Conservation (phyloP, 30 jellyfish, hydroid and myxozoan genomes). For the Hydractinia echinata region DNA sequence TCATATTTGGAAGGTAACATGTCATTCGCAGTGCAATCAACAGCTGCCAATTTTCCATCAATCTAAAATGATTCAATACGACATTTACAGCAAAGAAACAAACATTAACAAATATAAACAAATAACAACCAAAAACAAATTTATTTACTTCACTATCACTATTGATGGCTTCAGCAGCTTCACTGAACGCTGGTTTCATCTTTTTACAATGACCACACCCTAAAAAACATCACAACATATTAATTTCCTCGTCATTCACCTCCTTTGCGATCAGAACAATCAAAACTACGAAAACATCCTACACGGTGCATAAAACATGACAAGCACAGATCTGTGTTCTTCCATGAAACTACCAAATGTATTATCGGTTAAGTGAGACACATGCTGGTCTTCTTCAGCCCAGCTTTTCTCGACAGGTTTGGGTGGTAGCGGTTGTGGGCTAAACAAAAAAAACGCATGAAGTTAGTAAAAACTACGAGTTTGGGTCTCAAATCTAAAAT, state of each 20-base stretch:
- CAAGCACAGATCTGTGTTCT: constrained; percentile 28
- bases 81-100: background rate
- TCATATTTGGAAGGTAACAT: constrained; percentile 35
- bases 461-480: no score
- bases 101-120: background rate
- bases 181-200: constrained; percentile 79
- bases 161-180: constrained; percentile 64
- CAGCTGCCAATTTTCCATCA: constrained; percentile 72
- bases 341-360: constrained; percentile 32
- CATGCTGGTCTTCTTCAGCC: constrained; percentile 23
- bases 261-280: no score
- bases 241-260: no score
- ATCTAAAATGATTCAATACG: background rate
- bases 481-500: no score
- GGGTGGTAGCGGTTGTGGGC: constrained; percentile 67
- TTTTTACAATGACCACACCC: constrained; percentile 98
- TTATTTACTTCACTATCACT: constrained; percentile 30
- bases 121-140: background rate
- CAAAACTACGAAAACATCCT: constrained; percentile 12
- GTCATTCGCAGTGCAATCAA: constrained; percentile 59
- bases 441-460: background rate
- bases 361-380: constrained; percentile 13
- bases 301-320: constrained; percentile 66
- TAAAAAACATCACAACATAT: background rate
- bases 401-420: constrained; percentile 23